Base-by-base conservation (phyloP, 2,797 vertebrate species). In the Peromyscus eremicus region DNA sequence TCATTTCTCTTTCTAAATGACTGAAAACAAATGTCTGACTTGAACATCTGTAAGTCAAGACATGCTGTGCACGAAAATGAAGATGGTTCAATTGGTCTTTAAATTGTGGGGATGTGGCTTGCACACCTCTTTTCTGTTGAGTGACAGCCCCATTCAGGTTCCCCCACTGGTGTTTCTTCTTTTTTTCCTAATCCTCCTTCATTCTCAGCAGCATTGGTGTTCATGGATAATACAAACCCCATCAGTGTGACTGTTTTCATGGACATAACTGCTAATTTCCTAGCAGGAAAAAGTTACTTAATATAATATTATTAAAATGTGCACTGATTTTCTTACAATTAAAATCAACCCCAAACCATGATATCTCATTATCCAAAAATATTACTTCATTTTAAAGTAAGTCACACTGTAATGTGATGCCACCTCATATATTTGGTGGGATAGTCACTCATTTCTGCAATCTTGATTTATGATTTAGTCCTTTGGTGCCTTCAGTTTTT, bases 401-500 rank as follows among this genome's bases (percentile, higher is more conserved):
- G 83, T 62, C 79, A 27, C 46, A 11, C 83, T 81, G 80, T 49
- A 81, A 29, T 23, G 16, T 5, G 49, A 43, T 10, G 34, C 34
- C 64, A 46, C 84, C 94, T 73, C 46, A 68, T 88, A 96, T 43
- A 77, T 95, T 93, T 73, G 29, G 57, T 71, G 34, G 19, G 19
- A 11, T 80, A 21, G 60, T 97, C 85, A 91, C 70, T 83, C 57
- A 95, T 94, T 70, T 81, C 25, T 83, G 8, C 84, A 27, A 34
- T 92, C 79, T 94, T 95, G 89, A 75, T 43, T 96, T 97, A 95
- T 80, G 96, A 46, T 93, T 71, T 40, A 96, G n/a, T 97, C 43
- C 14, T 96, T 81, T 68, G 94, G 64, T 94, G 37, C 25, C 64
- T 97, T 86, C 49, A 9, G 17, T 96, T 98, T 97, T 71, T 96